Percentiles rank a stretch among this genome's conserved stretches.
Evolutionary conservation across 2,113 vertebrate species (phyloP).

Genomic region (Donacobius atricapilla): DNA sequence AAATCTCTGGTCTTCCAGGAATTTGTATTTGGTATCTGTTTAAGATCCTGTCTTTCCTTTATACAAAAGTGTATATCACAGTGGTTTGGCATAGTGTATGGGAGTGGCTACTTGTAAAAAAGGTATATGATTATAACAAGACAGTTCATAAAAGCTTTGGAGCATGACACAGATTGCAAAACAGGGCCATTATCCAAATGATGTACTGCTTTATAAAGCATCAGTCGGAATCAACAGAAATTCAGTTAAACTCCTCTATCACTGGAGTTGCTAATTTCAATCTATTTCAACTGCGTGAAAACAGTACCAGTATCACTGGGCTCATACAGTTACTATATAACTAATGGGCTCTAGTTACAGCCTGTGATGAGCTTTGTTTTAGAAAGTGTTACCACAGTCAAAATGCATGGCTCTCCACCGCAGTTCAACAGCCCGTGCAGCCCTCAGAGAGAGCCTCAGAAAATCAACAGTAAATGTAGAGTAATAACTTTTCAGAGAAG

Average conservation of each 20-base stretch:
- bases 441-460: not conserved
- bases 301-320: not conserved
- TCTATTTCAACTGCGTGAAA: not conserved
- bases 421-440: not conserved
- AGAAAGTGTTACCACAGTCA: not conserved
- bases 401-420: rapidly evolving
- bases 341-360: not conserved
- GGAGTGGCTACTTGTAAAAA: not conserved
- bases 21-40: not conserved
- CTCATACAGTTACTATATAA: not conserved
- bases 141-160: not conserved
- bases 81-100: not conserved
- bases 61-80: not conserved
- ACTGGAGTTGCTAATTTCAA: not conserved
- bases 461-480: not conserved
- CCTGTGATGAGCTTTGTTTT: not conserved
- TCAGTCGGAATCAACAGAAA: not conserved
- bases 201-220: not conserved
- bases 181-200: not conserved
- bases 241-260: not conserved
- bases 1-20: not conserved
- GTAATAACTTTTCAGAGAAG: not conserved
- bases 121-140: not conserved
- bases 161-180: not conserved
- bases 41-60: not conserved